Conservation (phyloP, 2,888 invertebrate species). For the Andrena flavipes region DNA sequence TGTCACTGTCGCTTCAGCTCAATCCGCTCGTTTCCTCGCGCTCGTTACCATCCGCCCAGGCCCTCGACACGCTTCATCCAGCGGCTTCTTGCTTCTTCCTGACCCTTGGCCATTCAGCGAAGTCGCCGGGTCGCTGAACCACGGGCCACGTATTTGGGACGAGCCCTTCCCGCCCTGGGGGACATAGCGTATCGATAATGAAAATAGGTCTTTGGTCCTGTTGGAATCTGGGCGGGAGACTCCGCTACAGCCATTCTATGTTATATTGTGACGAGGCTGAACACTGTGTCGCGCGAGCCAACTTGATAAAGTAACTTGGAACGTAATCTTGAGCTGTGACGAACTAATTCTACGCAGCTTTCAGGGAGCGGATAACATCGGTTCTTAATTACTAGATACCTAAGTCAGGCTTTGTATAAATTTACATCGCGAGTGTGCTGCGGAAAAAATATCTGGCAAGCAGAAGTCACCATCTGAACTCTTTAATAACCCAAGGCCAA, state of each 20-base stretch:
- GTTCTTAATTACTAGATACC: too few relatives aligned
- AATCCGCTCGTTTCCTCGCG: slow-evolving; percentile 56
- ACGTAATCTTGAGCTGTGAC: too few relatives aligned
- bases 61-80: slow-evolving; percentile 37
- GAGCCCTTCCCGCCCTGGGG: slow-evolving; percentile 38
- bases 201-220: slow-evolving; percentile 14
- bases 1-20: slow-evolving; percentile 62
- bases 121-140: slow-evolving; percentile 54
- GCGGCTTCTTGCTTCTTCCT: slow-evolving; percentile 63
- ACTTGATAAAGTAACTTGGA: too few relatives aligned
- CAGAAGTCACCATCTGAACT: too few relatives aligned
- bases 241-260: neutral
- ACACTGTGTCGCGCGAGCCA: too few relatives aligned
- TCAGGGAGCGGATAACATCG: too few relatives aligned
- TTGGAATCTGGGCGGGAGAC: neutral
- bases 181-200: slow-evolving; percentile 9
- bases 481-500: too few relatives aligned
- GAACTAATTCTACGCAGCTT: too few relatives aligned
- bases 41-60: slow-evolving; percentile 46
- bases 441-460: too few relatives aligned
- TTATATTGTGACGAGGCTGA: too few relatives aligned
- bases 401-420: too few relatives aligned
- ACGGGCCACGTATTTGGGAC: slow-evolving; percentile 43
- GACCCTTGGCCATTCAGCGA: slow-evolving; percentile 62
- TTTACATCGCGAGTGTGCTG: too few relatives aligned